Base-by-base conservation (phyloP, 2,888 invertebrate genomes). In the Pyrrhosoma nymphula region DNA sequence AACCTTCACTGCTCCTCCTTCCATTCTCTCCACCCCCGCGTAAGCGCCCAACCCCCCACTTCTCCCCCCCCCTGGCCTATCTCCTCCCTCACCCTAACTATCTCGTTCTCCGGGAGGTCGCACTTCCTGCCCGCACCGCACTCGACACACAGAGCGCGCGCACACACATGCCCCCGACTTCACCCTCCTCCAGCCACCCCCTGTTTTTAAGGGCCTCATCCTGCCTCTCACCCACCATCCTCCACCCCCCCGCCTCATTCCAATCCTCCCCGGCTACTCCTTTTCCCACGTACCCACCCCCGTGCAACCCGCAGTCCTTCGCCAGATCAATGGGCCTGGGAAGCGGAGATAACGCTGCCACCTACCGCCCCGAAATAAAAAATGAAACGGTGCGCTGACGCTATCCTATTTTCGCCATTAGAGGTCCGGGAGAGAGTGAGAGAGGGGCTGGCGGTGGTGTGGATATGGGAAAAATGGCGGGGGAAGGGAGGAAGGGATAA, bases 321-420 rank as follows among this genome's bases (percentile, higher is more conserved):
- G 69, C 63, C 93, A 93, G 93, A 93, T 93, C 93, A 93, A 93
- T 93, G 93, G 93, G 93, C 69, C 93, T 93, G 93, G 93, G 69
- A 69, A 69, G 93, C 69, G 47, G 47, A 93, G 93, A 93, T 93
- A 93, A 93, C 93, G 93, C 93, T 93, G 93, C 93, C 93, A 93
- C 93, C 93, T 93, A 93, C 93, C 93, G 93, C 47, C 93, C 93
- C 93, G 93, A 75, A 93, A 93, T 93, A 93, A 93, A n/a, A 93
- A 93, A 93, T 93, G 69, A 93, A 93, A 93, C 93, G 93, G 69
- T 93, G 47, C 93, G 93, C 93, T 93, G 93, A 93, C 93, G 93
- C 93, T 93, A 93, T 93, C 93, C 93, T 93, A 93, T 93, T 93
- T 93, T 93, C 69, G 75, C 93, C 93, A 93, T 93, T 93, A 93